Base-by-base conservation (phyloP, 53 echinoderm and acorn worm species). In the Mesocentrotus franciscanus region DNA sequence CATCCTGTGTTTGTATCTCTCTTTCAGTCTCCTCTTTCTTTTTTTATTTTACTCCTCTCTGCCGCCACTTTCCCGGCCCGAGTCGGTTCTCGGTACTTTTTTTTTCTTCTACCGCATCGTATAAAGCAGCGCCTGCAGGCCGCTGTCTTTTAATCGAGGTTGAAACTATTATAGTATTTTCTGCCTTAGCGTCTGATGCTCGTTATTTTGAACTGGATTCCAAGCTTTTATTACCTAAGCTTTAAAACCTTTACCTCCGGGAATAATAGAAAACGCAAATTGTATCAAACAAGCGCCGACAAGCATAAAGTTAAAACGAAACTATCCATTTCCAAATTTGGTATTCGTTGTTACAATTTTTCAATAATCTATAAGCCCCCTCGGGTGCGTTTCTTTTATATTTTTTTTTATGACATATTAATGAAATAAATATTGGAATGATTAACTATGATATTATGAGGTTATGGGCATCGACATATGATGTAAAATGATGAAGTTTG, bases 241-340 rank as follows among this genome's bases (percentile, higher is more conserved):
- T 87, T 94, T 94, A 94, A 74, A 94, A 55, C 87, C 85, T 30
- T 9, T 85, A 27, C 66, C 85, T 71, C 55, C 85, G 71, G 95
- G 95, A 94, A 94, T 85, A 94, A 94, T 94, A 94, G 87, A 94
- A 94, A 94, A 61, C 87, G 94, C 85, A 94, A 94, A 94, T 94
- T 94, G 71, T 87, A 87, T 94, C 95, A 94, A 94, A 94, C 95
- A 87, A 62, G 16, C 68, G 87, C 95, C 95, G 95, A 94, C 95
- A 87, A 64, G 81, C 29, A 49, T 62, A 61, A 85, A 42, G 34
- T 39, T 85, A 85, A 64, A 87, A 85, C 71, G 84, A 87, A 87
- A 68, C 68, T 56, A 94, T 94, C 42, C 95, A 94, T 30, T 85
- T 85, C 84, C 9, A 93, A 61, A 78, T 93, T 83, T 81, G 94